A percentile compares a stretch with the other conserved stretches of the same genome.
These are phyloP conservation scores for Haemorhous mexicanus DNA, from an alignment of 2,113 vertebrate species.

Conservation along the genomic window DNA sequence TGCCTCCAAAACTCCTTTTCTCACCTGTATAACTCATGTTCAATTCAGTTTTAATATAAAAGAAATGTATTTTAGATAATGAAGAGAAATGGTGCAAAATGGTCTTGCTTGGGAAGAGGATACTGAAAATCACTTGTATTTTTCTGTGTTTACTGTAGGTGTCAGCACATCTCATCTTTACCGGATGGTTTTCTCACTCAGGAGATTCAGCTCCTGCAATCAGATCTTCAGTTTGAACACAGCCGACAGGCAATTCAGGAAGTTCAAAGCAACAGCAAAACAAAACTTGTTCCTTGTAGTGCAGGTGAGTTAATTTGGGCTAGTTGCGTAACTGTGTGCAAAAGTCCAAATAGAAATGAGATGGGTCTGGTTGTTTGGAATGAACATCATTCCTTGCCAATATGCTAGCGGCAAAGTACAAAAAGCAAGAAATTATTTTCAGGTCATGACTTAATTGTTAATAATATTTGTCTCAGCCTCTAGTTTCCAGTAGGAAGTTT, in stretches of 20 bases:
- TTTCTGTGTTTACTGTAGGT: slow-evolving; percentile 68
- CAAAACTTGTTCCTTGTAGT: slow-evolving; percentile 84
- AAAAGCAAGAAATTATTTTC: neutral
- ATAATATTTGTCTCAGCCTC: neutral
- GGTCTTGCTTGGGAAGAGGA: neutral
- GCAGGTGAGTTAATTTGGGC: slow-evolving; percentile 77
- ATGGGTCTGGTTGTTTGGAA: neutral
- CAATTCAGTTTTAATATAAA: neutral
- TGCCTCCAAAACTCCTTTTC: neutral
- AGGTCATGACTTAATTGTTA: neutral
- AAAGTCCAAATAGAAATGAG: neutral
- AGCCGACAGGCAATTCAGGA: slow-evolving; percentile 75
- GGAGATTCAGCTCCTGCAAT: slow-evolving; percentile 78
- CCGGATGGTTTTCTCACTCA: slow-evolving; percentile 78
- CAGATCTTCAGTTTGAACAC: slow-evolving; percentile 81
- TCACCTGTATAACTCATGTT: neutral
- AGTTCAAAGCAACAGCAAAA: slow-evolving; percentile 42
- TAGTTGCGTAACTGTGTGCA: neutral
- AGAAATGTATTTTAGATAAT: neutral
- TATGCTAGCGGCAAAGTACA: neutral
- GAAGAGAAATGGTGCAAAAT: neutral
- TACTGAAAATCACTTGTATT: neutral
- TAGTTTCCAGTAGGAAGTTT: neutral
- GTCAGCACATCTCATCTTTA: slow-evolving; percentile 71
- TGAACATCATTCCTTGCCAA: neutral